Evolutionary conservation across 1,140 invertebrate species (phyloP), one percentile per base, ranked within the genome.

Genomic region (Diuraphis noxia): DNA sequence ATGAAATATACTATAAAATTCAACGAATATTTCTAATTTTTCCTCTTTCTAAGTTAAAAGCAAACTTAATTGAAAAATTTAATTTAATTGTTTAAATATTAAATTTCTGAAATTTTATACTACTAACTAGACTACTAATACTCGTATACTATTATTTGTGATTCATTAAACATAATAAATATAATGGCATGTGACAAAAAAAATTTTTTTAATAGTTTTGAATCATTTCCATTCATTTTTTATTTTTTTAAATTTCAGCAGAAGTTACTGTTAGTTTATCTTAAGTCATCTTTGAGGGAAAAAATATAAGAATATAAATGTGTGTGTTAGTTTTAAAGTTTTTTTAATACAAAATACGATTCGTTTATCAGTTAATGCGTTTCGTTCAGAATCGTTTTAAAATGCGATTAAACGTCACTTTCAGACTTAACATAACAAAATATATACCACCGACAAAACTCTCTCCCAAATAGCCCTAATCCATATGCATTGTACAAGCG

Each of bases 401-500:
- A 72, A 72, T n/a, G 56, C 56, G 56, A 72, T 72, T 72, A 72
- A 72, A 72, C n/a, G 56, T 72, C 56, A 72, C 56, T n/a, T 72
- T 34, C 56, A 72, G 56, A 72, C 56, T 72, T 72, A n/a, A n/a
- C 56, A 72, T 72, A n/a, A 72, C 56, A 72, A n/a, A n/a, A 72
- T 72, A 72, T 63, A 63, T 72, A 72, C 56, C 56, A 72, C n/a
- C 56, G 13, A 72, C 56, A 72, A 72, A 72, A 72, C 13, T 63
- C 30, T 30, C 30, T n/a, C 13, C 30, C n/a, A 72, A 72, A 72
- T 34, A n/a, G 56, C 56, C 10, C 13, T 72, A 72, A 72, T 72
- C 56, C 56, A 72, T 72, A n/a, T 72, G 56, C 13, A 72, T 72
- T n/a, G 56, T 72, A n/a, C 56, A 63, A n/a, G 56, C 13, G 13